These are phyloP conservation scores for Orthosia incerta DNA, from an alignment of 2,888 invertebrate genomes.

Conservation along the genomic window DNA sequence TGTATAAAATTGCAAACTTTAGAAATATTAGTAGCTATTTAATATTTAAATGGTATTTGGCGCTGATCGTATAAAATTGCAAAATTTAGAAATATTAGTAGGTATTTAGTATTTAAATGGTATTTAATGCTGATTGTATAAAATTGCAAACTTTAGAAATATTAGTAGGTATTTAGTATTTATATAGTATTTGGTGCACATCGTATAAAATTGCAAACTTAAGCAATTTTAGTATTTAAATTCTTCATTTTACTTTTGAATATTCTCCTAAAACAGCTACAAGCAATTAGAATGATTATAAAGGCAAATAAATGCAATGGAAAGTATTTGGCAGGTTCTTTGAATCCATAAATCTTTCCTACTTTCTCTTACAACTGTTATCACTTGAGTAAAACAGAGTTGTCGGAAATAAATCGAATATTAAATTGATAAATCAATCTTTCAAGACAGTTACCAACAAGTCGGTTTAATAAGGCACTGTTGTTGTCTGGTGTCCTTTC, in stretches of 20 bases:
- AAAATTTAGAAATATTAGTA: too few relatives aligned
- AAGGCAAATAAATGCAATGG: conserved; percentile 28
- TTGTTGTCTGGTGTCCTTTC: background rate
- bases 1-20: too few relatives aligned
- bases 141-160: too few relatives aligned
- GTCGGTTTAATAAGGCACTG: background rate
- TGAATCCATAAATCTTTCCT: background rate
- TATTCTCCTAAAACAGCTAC: background rate
- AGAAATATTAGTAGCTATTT: too few relatives aligned
- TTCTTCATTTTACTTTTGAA: background rate
- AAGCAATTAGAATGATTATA: conserved; percentile 2
- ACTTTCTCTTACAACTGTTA: conserved; percentile 29
- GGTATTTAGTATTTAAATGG: too few relatives aligned
- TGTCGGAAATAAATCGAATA: conserved; percentile 9
- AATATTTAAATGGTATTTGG: too few relatives aligned
- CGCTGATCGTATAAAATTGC: too few relatives aligned
- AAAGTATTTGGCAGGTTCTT: conserved; percentile 28
- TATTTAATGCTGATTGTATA: too few relatives aligned
- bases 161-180: too few relatives aligned
- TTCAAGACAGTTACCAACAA: background rate
- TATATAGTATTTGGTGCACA: too few relatives aligned
- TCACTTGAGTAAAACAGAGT: conserved; percentile 1
- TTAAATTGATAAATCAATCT: background rate
- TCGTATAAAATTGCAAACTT: too few relatives aligned
- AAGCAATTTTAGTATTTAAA: too few relatives aligned